Base-by-base conservation (phyloP, 2,113 vertebrate genomes). In the Chloroceryle aenea region DNA sequence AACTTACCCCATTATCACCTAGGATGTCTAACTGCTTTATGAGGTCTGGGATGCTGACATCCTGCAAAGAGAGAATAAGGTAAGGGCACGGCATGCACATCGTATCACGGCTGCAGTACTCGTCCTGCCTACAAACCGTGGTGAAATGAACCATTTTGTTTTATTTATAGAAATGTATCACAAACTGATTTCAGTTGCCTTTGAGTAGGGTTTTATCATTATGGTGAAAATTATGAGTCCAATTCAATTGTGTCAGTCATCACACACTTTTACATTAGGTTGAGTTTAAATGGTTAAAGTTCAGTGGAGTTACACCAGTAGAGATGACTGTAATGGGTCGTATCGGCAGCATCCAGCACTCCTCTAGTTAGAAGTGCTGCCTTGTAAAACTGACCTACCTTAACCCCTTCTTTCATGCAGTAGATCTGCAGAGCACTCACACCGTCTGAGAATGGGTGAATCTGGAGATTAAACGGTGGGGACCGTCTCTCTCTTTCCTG, bases 351-450 rank as follows among this genome's bases (percentile, higher is more conserved):
- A 85, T 10, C 34, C 45, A 86, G 26, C 66, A 58, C 58, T 72
- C 63, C 58, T 38, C 20, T 1, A 72, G 12, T 29, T 14, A 64
- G 17, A 69, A 73, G 74, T 27, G 66, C 38, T 85, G 80, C 50
- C 55, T 50, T 68, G 32, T 14, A 52, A 75, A 77, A 47, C 13
- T 80, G 76, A 96, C 96, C 61, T 98, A 99, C 99, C 99, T 99
- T 99, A 69, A 99, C 99, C 32, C 99, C 99, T 97, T 99, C 99
- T 96, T 99, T 99, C 98, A 99, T 99, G 90, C 99, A 99, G 98
- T 99, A 99, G 97, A 99, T 99, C 98, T 99, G 99, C 6, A 99
- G 98, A 21, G 99, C 99, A 53, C 99, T 99, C 96, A 99, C 99
- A 81, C 99, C 99, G 95, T 99, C 99, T 23, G 99, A 98, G 97